Percentiles rank a stretch among this genome's conserved stretches.
These are phyloP conservation scores for Chelonus formosanus DNA, from an alignment of 2,888 invertebrate genomes.

Conservation along the genomic window DNA sequence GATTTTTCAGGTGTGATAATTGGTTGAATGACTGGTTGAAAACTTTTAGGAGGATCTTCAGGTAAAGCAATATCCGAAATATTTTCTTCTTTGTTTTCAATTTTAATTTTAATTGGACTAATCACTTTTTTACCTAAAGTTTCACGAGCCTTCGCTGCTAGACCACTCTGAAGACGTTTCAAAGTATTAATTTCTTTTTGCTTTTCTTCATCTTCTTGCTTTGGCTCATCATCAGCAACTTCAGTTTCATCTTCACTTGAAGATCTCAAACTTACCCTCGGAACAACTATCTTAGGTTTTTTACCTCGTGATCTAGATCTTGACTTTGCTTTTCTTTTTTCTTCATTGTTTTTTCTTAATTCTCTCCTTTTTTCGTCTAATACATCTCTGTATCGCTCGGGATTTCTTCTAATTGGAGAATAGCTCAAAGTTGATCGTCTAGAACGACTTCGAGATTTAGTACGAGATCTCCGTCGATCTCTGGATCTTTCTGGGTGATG, in stretches of 20 bases:
- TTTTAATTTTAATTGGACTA: constrained; percentile 54
- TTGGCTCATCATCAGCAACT: constrained; percentile 68
- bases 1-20: constrained; percentile 24
- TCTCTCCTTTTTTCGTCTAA: constrained; percentile 71
- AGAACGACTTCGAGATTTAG: constrained; percentile 64
- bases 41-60: constrained; percentile 55
- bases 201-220: constrained; percentile 69
- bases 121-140: constrained; percentile 70
- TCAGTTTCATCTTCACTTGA: constrained; percentile 65
- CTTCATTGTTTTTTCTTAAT: constrained; percentile 67
- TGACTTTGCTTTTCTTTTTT: constrained; percentile 58
- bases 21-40: background rate
- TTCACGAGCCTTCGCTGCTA: constrained; percentile 79
- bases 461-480: constrained; percentile 42
- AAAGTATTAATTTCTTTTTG: constrained; percentile 75
- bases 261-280: constrained; percentile 60
- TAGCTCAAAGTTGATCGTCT: constrained; percentile 70
- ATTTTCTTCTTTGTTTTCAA: constrained; percentile 52
- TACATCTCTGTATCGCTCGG: constrained; percentile 75
- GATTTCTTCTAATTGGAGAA: constrained; percentile 75
- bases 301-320: constrained; percentile 46
- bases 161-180: constrained; percentile 72
- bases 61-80: constrained; percentile 57
- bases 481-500: constrained; percentile 36
- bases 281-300: constrained; percentile 51